These are phyloP conservation scores for Agrotis exclamationis DNA, from an alignment of 2,888 invertebrate genomes.

Conservation along the genomic window DNA sequence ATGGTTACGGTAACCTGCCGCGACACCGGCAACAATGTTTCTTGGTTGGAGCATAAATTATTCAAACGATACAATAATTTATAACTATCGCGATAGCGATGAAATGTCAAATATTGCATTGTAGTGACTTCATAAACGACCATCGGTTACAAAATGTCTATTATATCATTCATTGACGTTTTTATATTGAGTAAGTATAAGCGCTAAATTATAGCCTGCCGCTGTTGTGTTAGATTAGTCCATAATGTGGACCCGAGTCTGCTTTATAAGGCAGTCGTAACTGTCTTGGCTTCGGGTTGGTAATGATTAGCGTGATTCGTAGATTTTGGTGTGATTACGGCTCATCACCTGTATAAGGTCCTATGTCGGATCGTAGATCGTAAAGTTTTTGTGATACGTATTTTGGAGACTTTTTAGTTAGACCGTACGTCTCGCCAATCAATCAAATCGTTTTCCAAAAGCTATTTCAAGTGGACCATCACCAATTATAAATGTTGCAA, in stretches of 20 bases:
- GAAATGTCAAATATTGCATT: conserved; percentile 23
- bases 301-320: neutral
- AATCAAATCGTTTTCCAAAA: no score
- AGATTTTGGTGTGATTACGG: neutral
- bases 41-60: neutral
- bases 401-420: no score
- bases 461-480: no score
- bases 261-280: conserved; percentile 2
- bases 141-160: conserved; percentile 24
- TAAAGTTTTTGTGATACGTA: no score
- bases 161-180: conserved; percentile 5
- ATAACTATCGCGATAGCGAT: neutral
- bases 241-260: conserved; percentile 21
- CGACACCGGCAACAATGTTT: no score
- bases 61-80: neutral
- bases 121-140: conserved; percentile 2
- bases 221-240: conserved; percentile 4
- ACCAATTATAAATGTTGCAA: no score
- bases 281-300: neutral
- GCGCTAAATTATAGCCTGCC: conserved; percentile 31
- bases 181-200: conserved; percentile 10
- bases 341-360: neutral
- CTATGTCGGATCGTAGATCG: no score
- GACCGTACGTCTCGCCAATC: no score
- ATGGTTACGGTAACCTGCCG: no score